Conservation (phyloP, 2,113 vertebrate genomes). For the Hippocampus abdominalis region DNA sequence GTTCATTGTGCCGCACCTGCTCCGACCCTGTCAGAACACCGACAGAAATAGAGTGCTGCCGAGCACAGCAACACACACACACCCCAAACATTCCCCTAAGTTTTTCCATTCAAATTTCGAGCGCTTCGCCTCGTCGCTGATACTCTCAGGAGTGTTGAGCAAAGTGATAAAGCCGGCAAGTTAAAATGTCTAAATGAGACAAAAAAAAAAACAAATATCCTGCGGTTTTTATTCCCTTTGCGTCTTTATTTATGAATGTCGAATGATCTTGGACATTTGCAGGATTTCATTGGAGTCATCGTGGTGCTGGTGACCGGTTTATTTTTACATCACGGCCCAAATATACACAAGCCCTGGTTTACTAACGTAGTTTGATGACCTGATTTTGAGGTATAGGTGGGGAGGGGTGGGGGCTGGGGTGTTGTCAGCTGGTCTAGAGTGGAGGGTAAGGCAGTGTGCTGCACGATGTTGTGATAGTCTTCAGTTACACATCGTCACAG, state of each 20-base stretch:
- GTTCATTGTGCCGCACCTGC: conserved; percentile 66
- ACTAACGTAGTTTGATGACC: conserved; percentile 50
- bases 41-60: conserved; percentile 60
- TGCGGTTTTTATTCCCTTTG: background rate
- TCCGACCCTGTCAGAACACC: conserved; percentile 45
- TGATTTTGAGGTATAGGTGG: conserved; percentile 23
- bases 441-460: background rate
- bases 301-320: conserved; percentile 24
- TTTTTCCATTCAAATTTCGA: conserved; percentile 29
- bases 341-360: conserved; percentile 40
- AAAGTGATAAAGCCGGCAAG: background rate
- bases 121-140: background rate
- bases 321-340: conserved; percentile 53
- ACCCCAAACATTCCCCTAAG: conserved; percentile 20
- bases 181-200: background rate
- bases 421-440: background rate
- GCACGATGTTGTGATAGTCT: conserved; percentile 23
- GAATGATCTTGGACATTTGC: background rate
- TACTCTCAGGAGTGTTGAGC: background rate
- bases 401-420: background rate
- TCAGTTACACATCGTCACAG: conserved; percentile 16
- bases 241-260: background rate
- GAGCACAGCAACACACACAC: conserved; percentile 26
- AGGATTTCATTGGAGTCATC: conserved; percentile 20
- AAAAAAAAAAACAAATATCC: too few species aligned